Base-by-base conservation (phyloP, 2,113 vertebrate species). In the Mugil cephalus region DNA sequence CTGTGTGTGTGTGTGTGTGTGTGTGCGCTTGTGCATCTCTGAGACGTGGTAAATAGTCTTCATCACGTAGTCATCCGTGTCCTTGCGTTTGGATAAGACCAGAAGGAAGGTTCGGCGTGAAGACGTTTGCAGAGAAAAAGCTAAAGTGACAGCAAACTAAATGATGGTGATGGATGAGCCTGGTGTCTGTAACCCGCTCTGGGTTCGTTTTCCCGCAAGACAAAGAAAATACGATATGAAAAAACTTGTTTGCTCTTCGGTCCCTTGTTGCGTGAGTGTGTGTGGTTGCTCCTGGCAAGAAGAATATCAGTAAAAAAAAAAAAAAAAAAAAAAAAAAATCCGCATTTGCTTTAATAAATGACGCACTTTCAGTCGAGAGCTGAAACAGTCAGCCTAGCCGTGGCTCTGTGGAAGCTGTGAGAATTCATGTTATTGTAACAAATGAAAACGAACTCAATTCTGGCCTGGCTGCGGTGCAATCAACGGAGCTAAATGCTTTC, bases 91-190 rank as follows among this genome's bases (percentile, higher is more conserved):
- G 24, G 36, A 55, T 53, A 43, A 65, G 47, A 55, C 35, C 2
- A 8, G 19, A 45, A 30, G 48, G 34, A 17, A 10, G 36, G 24
- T 15, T 54, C 42, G 10, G 52, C 36, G 11, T 12, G 19, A 18
- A 30, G 14, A 38, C 8, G 14, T 72, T 54, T 43, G 21, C 18
- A 7, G 18, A 50, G 35, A 67, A 62, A 14, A 21, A 51, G 36
- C 52, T 64, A 34, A 73, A 19, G 19, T 19, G 55, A 50, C 15
- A n/a, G 59, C 34, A 42, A 59, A 59, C 36, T 72, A 62, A 88
- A 46, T 59, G 65, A 59, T 50, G 62, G 43, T 83, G 87, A 89
- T 79, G 63, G 74, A 87, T 70, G 82, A 56, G 42, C 3, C 1
- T 14, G 21, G 39, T 51, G 4, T 85, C 52, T 15, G 62, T 68